A percentile compares a stretch with the other conserved stretches of the same genome.
These are phyloP conservation scores for Proteles cristata DNA, from an alignment of 2,113 vertebrate species.

Conservation along the genomic window DNA sequence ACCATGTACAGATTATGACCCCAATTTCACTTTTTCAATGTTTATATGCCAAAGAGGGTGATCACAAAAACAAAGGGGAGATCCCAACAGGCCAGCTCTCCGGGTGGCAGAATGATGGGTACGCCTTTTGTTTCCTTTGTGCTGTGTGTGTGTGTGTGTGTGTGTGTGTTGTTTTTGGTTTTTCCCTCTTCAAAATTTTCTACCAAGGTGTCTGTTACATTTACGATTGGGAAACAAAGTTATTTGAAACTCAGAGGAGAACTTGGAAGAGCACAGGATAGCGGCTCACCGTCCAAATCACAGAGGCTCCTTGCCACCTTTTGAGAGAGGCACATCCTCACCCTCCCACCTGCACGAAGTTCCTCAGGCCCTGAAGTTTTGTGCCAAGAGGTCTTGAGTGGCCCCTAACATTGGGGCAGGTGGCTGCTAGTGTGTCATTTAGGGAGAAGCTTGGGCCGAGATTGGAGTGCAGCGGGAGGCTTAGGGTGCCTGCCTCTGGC, in stretches of 20 bases:
- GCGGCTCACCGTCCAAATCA: neutral
- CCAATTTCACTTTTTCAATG: slow-evolving; percentile 50
- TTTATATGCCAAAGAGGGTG: slow-evolving; percentile 34
- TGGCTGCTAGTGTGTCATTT: neutral
- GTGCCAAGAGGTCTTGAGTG: neutral
- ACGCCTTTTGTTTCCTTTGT: neutral
- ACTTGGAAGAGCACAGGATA: neutral
- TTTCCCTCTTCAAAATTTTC: neutral
- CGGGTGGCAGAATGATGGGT: neutral
- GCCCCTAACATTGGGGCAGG: neutral
- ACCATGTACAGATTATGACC: slow-evolving; percentile 38
- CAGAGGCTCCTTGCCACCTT: neutral
- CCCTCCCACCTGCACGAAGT: neutral
- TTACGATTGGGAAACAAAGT: slow-evolving; percentile 1
- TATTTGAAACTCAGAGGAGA: neutral
- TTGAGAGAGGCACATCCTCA: neutral
- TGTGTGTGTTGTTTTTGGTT: too few relatives aligned
- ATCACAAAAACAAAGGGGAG: neutral
- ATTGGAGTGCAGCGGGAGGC: neutral
- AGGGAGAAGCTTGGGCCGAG: neutral
- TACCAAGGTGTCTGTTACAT: slow-evolving; percentile 7
- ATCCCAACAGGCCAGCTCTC: neutral
- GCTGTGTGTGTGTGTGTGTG: too few relatives aligned
- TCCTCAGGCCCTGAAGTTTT: neutral
- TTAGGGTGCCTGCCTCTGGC: neutral